Evolutionary conservation across 1,140 invertebrate species (phyloP).

Genomic region (Acyrthosiphon pisum): DNA sequence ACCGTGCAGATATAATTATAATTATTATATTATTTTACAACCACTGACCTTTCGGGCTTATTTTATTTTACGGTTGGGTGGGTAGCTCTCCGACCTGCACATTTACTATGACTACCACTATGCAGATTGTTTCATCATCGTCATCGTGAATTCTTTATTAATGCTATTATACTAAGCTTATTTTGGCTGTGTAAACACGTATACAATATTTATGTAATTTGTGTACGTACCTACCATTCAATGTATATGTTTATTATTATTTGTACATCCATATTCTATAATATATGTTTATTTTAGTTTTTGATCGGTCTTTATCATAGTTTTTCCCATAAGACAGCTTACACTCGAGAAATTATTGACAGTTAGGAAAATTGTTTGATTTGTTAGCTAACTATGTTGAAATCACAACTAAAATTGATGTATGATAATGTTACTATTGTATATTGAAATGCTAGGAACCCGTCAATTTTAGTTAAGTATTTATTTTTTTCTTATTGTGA

Average conservation of each 20-base stretch:
- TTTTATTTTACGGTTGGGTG: background rate
- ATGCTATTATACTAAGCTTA: background rate
- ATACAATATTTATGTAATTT: background rate
- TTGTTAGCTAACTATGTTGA: no score
- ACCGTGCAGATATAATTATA: background rate
- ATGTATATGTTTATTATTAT: background rate
- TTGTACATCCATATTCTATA: background rate
- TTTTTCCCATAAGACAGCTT: background rate
- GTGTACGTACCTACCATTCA: background rate
- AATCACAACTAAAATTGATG: background rate
- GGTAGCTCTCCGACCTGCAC: background rate
- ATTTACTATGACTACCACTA: background rate
- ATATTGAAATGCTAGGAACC: background rate
- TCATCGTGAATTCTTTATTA: conserved; percentile 15
- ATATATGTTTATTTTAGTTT: background rate
- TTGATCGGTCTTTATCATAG: background rate
- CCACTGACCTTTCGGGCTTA: background rate
- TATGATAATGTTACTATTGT: background rate
- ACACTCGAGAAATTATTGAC: background rate
- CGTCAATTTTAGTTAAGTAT: background rate
- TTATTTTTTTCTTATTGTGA: background rate
- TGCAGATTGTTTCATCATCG: background rate
- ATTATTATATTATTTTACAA: background rate
- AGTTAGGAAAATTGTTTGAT: background rate
- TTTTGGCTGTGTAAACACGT: background rate